These are phyloP conservation scores for Gadus chalcogrammus DNA, from an alignment of 2,113 vertebrate genomes.

Conservation along the genomic window DNA sequence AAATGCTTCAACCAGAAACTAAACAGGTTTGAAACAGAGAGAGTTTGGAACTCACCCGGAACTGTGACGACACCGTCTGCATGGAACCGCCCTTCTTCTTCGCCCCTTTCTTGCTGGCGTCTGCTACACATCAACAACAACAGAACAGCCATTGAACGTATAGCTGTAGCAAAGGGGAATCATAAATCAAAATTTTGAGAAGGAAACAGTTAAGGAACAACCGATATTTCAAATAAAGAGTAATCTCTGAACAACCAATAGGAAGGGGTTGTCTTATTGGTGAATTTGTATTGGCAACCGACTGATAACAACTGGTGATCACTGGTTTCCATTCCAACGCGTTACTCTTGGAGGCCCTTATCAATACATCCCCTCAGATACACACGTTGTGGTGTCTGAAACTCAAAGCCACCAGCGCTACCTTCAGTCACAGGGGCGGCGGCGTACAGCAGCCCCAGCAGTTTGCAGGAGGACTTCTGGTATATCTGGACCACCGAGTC, in stretches of 20 bases:
- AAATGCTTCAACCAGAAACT: background rate
- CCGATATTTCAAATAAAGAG: too few relatives aligned
- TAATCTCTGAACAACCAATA: too few relatives aligned
- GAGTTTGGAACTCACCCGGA: slow-evolving; percentile 50
- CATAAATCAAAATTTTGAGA: too few relatives aligned
- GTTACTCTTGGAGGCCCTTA: too few relatives aligned
- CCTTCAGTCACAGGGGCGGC: slow-evolving; percentile 31
- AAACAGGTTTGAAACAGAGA: background rate
- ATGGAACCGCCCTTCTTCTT: slow-evolving; percentile 74
- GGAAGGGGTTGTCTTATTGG: too few relatives aligned
- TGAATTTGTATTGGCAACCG: too few relatives aligned
- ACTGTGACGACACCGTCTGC: slow-evolving; percentile 35
- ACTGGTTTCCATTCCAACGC: too few relatives aligned
- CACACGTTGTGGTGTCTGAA: too few relatives aligned
- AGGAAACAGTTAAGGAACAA: too few relatives aligned
- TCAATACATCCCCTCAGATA: too few relatives aligned
- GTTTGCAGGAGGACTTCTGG: slow-evolving; percentile 47
- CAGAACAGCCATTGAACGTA: background rate
- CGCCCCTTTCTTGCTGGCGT: slow-evolving; percentile 48
- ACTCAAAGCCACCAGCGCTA: background rate
- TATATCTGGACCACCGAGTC: slow-evolving; percentile 73
- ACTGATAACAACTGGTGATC: too few relatives aligned
- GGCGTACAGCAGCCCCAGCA: slow-evolving; percentile 32
- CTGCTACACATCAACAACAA: slow-evolving; percentile 14
- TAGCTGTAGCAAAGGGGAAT: background rate